phyloP scores from a whole-genome alignment of 2,888 invertebrate genomes.

The Acanthosepion lycidas region DNA sequence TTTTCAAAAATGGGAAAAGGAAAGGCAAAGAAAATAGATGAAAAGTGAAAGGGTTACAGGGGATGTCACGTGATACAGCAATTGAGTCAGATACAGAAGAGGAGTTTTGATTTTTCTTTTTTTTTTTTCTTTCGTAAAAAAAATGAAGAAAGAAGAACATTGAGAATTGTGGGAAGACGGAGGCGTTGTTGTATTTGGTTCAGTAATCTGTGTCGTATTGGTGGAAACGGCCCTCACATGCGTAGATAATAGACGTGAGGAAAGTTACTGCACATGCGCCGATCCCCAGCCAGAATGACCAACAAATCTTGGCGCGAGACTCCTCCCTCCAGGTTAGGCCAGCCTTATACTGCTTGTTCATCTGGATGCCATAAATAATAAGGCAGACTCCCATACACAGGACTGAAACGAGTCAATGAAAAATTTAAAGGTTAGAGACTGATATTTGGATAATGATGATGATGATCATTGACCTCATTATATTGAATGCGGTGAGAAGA shows the following conservation, averaged over 20 bases:
- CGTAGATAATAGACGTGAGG: conserved; percentile 63
- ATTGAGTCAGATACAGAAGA: not conserved
- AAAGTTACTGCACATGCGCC: conserved; percentile 60
- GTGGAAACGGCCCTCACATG: conserved; percentile 58
- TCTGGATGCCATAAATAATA: conserved; percentile 63
- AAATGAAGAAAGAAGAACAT: not conserved
- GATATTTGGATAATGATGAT: too few species aligned
- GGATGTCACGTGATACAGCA: conserved; percentile 11
- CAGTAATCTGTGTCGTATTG: conserved; percentile 16
- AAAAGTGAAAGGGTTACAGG: not conserved
- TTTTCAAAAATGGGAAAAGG: not conserved
- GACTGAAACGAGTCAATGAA: conserved; percentile 56
- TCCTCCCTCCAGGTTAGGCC: conserved; percentile 51
- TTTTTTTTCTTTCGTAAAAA: not conserved
- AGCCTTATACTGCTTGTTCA: conserved; percentile 53
- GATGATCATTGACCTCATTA: too few species aligned
- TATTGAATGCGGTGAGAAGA: too few species aligned
- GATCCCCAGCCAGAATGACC: conserved; percentile 67
- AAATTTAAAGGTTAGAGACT: not conserved
- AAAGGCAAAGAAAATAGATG: not conserved
- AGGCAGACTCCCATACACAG: conserved; percentile 62
- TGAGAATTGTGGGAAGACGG: not conserved
- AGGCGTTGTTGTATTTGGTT: not conserved
- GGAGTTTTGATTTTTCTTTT: not conserved
- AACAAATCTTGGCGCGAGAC: conserved; percentile 56